Conservation (phyloP, 2,888 invertebrate genomes). For the Hermaeophaga mercurialis region DNA sequence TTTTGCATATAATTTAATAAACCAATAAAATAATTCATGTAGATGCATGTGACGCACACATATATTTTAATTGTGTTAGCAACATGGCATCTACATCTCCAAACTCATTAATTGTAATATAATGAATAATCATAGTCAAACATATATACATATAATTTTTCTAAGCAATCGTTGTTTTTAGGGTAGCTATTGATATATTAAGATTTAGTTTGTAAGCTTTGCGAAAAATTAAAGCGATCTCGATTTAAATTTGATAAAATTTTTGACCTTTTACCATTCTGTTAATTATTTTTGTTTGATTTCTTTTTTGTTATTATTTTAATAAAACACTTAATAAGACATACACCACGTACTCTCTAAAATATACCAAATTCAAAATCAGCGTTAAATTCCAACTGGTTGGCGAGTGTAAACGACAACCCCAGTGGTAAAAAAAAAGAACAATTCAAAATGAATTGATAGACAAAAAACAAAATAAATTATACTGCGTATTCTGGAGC, state of each 20-base stretch:
- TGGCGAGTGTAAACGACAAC: no score
- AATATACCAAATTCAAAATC: no score
- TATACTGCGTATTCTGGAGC: no score
- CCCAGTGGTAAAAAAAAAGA: no score
- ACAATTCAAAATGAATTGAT: no score
- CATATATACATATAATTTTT: slow-evolving; percentile 59
- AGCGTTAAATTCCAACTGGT: no score
- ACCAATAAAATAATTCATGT: slow-evolving; percentile 36
- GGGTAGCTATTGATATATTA: slow-evolving; percentile 58
- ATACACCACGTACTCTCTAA: slow-evolving; percentile 8
- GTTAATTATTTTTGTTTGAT: slow-evolving; percentile 43
- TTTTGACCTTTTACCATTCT: slow-evolving; percentile 49
- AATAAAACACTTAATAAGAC: slow-evolving; percentile 38
- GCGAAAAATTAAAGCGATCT: slow-evolving; percentile 58
- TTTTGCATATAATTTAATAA: slow-evolving; percentile 52
- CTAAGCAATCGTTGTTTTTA: slow-evolving; percentile 60
- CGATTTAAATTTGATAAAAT: slow-evolving; percentile 52
- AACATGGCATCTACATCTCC: slow-evolving; percentile 53
- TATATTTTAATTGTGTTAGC: slow-evolving; percentile 47
- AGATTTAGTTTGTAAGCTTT: slow-evolving; percentile 59
- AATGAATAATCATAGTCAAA: slow-evolving; percentile 56
- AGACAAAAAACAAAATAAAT: no score
- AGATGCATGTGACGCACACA: slow-evolving; percentile 48
- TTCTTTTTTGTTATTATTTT: slow-evolving; percentile 43
- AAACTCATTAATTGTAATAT: slow-evolving; percentile 55